Base-by-base conservation (phyloP, 2,888 invertebrate species). In the Periphyllus acericola region DNA sequence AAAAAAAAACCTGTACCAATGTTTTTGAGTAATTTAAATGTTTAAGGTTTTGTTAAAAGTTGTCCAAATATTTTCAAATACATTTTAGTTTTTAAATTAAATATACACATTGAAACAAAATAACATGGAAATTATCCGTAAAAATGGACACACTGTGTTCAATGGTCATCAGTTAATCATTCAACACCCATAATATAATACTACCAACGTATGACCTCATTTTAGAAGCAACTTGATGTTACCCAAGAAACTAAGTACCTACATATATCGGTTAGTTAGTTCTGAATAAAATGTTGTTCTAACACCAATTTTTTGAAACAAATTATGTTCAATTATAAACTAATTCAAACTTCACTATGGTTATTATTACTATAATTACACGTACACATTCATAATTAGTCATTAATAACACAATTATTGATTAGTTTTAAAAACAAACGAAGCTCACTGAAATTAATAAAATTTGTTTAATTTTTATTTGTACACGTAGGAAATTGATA, bases 81-180 rank as follows among this genome's bases (percentile, higher is more conserved):
- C 9, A 9, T 55, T 55, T 25, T 6, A 60, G 60, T 25, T 60
- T 60, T 60, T 6, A 25, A 60, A 60, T 6, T 60, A 21, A 19
- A 60, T 5, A 60, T 2, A 21, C 60, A 21, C 4, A 60, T 60
- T 60, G 21, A 5, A 60, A 60, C 4, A 34, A 32, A 82, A 82
- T 25, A 3, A 29, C 40, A 46, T 46, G 40, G 32, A 46, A 17
- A 71, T 25, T 29, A 60, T 72, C 52, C 34, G 25, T 34, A 83
- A 60, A 72, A 72, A 83, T 34, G 55, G 82, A 72, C 72, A 72
- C 55, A 72, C 52, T 83, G 46, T 17, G 25, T 68, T 52, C 25
- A 72, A 72, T 83, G 36, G 72, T 36, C 72, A 72, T 25, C 34
- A 71, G 29, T 8, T 82, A 36, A 66, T 79, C n/a, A n/a, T 66